phyloP scores from a whole-genome alignment of 1,140 invertebrate genomes.

The Drosophila arawakana region DNA sequence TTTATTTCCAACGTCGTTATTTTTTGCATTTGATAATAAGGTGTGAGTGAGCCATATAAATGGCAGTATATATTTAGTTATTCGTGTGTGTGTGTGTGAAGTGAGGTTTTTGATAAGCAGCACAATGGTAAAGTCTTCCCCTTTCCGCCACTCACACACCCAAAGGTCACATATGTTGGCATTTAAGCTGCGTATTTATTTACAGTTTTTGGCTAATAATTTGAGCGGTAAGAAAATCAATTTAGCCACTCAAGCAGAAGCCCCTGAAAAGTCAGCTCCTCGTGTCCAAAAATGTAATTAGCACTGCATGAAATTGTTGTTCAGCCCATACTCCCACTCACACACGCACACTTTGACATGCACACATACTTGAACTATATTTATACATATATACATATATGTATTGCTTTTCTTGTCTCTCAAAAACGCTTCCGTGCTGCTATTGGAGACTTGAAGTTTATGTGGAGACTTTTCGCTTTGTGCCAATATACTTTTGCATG shows the following conservation, averaged over 20 bases:
- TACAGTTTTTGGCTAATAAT: constrained; percentile 48
- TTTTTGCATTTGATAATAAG: constrained; percentile 72
- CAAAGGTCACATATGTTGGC: constrained; percentile 69
- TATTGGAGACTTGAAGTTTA: constrained; percentile 60
- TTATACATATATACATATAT: constrained; percentile 22
- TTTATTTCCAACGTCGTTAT: constrained; percentile 53
- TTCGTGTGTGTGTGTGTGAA: constrained; percentile 22
- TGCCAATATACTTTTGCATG: constrained; percentile 51
- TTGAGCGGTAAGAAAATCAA: constrained; percentile 53
- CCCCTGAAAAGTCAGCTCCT: constrained; percentile 44
- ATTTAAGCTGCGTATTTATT: constrained; percentile 62
- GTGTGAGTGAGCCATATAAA: constrained; percentile 42
- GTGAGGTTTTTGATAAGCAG: constrained; percentile 44
- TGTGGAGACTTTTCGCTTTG: constrained; percentile 46
- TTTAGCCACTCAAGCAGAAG: constrained; percentile 51
- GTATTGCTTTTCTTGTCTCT: constrained; percentile 56
- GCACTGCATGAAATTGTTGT: constrained; percentile 38
- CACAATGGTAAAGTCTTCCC: constrained; percentile 21
- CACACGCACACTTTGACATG: not conserved
- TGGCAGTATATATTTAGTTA: constrained; percentile 5
- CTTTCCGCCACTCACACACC: not conserved
- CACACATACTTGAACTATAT: constrained; percentile 9
- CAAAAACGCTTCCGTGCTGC: constrained; percentile 46
- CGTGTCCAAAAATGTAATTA: constrained; percentile 58
- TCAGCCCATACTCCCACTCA: constrained; percentile 29